Evolutionary conservation across 2,888 invertebrate genomes (phyloP), one percentile per base, ranked within the genome.

Genomic region (Spisula solida): DNA sequence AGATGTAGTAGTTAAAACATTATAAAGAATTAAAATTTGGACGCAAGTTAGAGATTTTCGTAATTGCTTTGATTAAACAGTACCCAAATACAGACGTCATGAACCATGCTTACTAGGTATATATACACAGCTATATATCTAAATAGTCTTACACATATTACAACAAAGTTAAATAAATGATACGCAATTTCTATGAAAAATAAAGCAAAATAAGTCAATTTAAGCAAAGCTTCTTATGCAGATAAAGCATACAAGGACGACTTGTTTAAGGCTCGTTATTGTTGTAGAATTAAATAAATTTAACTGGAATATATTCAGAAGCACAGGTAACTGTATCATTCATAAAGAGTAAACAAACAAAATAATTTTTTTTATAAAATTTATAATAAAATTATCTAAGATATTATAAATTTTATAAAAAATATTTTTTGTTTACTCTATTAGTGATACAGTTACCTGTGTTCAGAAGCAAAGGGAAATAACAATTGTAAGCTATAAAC

Each of bases 161-260:
- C n/a, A 60, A n/a, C 60, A 60, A 60, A 60, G 60, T 60, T 60
- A 60, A 60, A 60, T 60, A n/a, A 60, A 60, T 60, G 6, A 51
- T 14, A 51, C 1, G 60, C 25, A n/a, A 60, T 66, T 25, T 66
- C 60, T 66, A 66, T 66, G n/a, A 66, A 51, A 66, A 66, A 66
- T 25, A 25, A 66, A 66, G 60, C 60, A 66, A 66, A 41, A 25
- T 66, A 66, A 66, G 12, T 66, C 60, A 66, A 25, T 66, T 66
- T 10, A 66, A 66, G 60, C 60, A 25, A 41, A 66, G 60, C 60
- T 25, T 66, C n/a, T n/a, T 60, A 60, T 25, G 60, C 60, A 66
- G 8, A 25, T 66, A 25, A 66, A 66, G 60, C 60, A 25, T 66
- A 25, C n/a, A 66, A 66, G 10, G n/a, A 66, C n/a, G 25, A 25